Evolutionary conservation across 2,113 vertebrate species (phyloP).

Genomic region (Panthera uncia): DNA sequence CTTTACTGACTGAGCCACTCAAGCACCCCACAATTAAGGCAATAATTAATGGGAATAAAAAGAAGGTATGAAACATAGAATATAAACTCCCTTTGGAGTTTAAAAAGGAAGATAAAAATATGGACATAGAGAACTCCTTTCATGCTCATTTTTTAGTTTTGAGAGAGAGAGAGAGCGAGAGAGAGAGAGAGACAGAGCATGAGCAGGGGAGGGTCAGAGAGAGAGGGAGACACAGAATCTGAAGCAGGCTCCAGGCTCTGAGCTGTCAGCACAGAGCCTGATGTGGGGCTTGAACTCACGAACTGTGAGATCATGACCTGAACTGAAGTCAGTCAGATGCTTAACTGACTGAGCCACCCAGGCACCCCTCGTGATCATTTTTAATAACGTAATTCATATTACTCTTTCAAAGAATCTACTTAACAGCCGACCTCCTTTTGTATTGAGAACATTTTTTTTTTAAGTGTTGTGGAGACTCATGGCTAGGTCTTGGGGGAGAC

Average conservation of each 20-base stretch:
- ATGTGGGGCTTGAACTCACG: too few species aligned
- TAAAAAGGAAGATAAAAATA: constrained; percentile 9
- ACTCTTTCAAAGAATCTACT: constrained; percentile 40
- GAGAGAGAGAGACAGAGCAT: too few species aligned
- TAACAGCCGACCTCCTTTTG: constrained; percentile 9
- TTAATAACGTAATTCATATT: constrained; percentile 30
- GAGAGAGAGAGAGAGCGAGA: too few species aligned
- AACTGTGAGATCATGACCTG: too few species aligned
- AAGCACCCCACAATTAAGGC: background rate
- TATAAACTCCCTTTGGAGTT: background rate
- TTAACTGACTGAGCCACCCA: too few species aligned
- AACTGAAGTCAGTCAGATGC: too few species aligned
- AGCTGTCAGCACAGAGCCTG: too few species aligned
- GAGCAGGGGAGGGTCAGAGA: too few species aligned
- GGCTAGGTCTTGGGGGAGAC: constrained; percentile 51
- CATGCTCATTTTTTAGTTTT: background rate
- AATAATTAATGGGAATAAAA: background rate
- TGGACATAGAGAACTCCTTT: background rate
- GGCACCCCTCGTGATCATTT: background rate
- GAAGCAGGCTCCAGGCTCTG: too few species aligned
- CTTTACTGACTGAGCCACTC: too few species aligned
- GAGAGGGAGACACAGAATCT: too few species aligned
- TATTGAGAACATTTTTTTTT: constrained; percentile 2
- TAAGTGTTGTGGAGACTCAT: background rate
- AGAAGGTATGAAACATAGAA: background rate